Evolutionary conservation across 1,140 invertebrate genomes (phyloP).

Genomic region (Oscheius sp.): DNA sequence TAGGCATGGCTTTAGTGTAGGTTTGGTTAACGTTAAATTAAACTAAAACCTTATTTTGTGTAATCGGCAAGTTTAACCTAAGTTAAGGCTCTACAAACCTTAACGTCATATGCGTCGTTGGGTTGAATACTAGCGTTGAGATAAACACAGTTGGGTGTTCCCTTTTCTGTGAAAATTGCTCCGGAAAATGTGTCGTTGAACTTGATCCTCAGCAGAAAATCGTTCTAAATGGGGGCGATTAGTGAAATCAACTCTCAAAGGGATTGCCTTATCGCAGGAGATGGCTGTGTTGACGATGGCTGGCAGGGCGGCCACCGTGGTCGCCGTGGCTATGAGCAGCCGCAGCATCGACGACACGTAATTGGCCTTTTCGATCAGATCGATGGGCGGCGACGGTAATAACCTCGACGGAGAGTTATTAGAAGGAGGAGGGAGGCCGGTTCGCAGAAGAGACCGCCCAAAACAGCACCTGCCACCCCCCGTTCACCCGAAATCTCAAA

Average conservation of each 20-base stretch:
- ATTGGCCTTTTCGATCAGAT: conserved; percentile 1
- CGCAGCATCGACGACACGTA: background rate
- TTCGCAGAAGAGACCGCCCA: background rate
- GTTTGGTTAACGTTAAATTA: too few relatives aligned
- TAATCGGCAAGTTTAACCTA: background rate
- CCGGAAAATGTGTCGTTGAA: conserved; percentile 52
- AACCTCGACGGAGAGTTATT: background rate
- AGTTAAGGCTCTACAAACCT: conserved; percentile 35
- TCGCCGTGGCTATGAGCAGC: background rate
- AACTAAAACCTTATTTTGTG: background rate
- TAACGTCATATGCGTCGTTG: conserved; percentile 51
- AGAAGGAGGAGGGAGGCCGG: background rate
- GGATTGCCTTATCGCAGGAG: conserved; percentile 50
- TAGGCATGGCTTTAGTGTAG: too few relatives aligned
- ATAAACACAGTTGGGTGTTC: conserved; percentile 58
- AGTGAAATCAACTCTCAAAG: background rate
- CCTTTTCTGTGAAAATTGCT: conserved; percentile 57
- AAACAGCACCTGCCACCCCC: background rate
- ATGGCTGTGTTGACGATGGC: conserved; percentile 48
- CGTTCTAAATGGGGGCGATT: conserved; percentile 43
- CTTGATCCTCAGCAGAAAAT: conserved; percentile 50
- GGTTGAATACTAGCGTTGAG: conserved; percentile 58
- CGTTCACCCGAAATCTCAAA: background rate
- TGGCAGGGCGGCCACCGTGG: background rate
- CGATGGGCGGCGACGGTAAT: background rate